A percentile compares a stretch with the other conserved stretches of the same genome.
These are phyloP conservation scores for Hippocampus mohnikei DNA, from an alignment of 2,113 vertebrate genomes.

Conservation along the genomic window DNA sequence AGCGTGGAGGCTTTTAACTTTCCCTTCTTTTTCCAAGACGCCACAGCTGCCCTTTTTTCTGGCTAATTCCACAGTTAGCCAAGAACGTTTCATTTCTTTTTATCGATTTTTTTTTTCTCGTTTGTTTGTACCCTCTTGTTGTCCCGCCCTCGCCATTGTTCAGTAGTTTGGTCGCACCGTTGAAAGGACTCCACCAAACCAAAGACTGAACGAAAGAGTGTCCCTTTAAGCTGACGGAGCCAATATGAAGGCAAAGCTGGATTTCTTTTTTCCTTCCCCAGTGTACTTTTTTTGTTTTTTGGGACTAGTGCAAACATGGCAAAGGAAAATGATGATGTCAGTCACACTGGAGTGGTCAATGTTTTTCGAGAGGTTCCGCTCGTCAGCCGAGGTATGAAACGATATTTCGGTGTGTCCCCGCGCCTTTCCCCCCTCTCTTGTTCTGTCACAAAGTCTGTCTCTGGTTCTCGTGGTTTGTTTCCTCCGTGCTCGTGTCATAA, in stretches of 20 bases:
- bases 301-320: conserved; percentile 16
- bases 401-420: conserved; percentile 45
- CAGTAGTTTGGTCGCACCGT: conserved; percentile 52
- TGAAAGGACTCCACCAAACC: conserved; percentile 70
- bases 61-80: conserved; percentile 64
- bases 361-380: conserved; percentile 57
- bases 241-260: conserved; percentile 55
- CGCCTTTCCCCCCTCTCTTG: conserved; percentile 56
- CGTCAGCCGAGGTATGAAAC: conserved; percentile 40
- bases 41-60: conserved; percentile 57
- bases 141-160: conserved; percentile 46
- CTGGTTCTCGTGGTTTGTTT: conserved; percentile 56
- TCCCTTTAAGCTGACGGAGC: conserved; percentile 69
- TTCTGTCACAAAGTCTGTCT: conserved; percentile 59
- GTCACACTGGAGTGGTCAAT: conserved; percentile 30
- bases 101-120: conserved; percentile 18
- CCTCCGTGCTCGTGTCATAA: conserved; percentile 62
- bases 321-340: conserved; percentile 46
- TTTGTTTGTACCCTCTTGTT: conserved; percentile 47
- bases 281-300: conserved; percentile 52
- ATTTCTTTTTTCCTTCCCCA: conserved; percentile 24
- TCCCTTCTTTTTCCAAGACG: conserved; percentile 40
- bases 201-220: conserved; percentile 73
- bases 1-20: conserved; percentile 54
- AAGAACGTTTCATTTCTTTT: conserved; percentile 50